Conservation (phyloP, 2,888 invertebrate genomes). For the Scrobipalpa atriplicella region DNA sequence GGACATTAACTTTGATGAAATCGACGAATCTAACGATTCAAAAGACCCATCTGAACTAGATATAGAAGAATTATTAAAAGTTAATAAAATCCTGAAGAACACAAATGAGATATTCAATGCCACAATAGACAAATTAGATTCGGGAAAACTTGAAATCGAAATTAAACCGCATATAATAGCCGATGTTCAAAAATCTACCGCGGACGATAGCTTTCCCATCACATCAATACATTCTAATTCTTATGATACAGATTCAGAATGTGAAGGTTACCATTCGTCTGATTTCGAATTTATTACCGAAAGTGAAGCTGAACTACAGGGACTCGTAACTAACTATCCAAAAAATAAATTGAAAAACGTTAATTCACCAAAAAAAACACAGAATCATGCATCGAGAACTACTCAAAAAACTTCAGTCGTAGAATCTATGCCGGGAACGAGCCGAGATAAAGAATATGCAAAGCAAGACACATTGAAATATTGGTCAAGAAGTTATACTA, state of each 20-base stretch:
- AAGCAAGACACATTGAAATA: neutral
- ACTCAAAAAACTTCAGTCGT: slow-evolving; percentile 20
- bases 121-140: neutral
- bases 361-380: neutral
- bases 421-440: slow-evolving; percentile 22
- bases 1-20: neutral
- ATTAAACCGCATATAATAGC: neutral
- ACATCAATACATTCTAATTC: neutral
- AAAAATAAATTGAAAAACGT: neutral
- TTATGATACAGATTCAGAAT: slow-evolving; percentile 33
- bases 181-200: neutral
- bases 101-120: neutral
- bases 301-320: slow-evolving; percentile 52
- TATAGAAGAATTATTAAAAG: neutral
- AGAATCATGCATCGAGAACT: slow-evolving; percentile 2
- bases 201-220: neutral
- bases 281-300: slow-evolving; percentile 73
- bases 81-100: neutral
- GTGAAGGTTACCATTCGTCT: slow-evolving; percentile 59
- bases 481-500: slow-evolving; percentile 16
- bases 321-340: slow-evolving; percentile 36
- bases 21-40: neutral
- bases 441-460: neutral
- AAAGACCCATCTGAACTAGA: neutral
- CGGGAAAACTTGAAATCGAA: neutral